These are phyloP conservation scores for Phylloscopus whistleri DNA, from an alignment of 2,113 vertebrate genomes.

Conservation along the genomic window DNA sequence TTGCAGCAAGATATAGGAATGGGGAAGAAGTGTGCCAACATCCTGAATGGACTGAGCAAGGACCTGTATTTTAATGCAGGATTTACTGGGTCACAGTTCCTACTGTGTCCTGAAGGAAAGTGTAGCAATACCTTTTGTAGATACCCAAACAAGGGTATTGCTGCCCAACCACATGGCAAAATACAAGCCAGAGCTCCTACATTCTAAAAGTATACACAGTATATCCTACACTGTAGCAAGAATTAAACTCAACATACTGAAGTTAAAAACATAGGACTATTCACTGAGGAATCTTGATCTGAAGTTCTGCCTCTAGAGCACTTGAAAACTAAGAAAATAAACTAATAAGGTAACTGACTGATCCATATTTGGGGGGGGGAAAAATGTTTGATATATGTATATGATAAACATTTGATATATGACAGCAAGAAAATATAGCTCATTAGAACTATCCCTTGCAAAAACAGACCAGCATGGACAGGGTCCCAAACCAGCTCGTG, in stretches of 20 bases:
- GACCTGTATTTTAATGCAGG: not conserved
- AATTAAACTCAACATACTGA: not conserved
- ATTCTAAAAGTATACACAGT: not conserved
- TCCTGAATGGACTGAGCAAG: not conserved
- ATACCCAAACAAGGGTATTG: not conserved
- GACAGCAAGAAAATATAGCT: not conserved
- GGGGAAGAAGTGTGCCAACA: not conserved
- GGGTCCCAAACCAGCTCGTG: not conserved
- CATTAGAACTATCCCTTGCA: not conserved
- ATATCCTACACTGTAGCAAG: not conserved
- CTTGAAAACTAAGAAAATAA: not conserved
- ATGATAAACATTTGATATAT: not conserved
- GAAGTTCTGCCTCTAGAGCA: not conserved
- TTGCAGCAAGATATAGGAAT: not conserved
- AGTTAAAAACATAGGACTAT: not conserved
- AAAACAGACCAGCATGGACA: not conserved
- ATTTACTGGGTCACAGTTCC: not conserved
- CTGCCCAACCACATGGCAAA: not conserved
- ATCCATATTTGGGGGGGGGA: not conserved
- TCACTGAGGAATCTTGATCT: not conserved
- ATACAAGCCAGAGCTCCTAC: not conserved
- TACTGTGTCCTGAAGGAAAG: not conserved
- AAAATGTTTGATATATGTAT: not conserved
- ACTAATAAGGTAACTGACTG: not conserved
- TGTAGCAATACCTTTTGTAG: not conserved